Base-by-base conservation (phyloP, 2,888 invertebrate species). In the Sphinx pinastri region DNA sequence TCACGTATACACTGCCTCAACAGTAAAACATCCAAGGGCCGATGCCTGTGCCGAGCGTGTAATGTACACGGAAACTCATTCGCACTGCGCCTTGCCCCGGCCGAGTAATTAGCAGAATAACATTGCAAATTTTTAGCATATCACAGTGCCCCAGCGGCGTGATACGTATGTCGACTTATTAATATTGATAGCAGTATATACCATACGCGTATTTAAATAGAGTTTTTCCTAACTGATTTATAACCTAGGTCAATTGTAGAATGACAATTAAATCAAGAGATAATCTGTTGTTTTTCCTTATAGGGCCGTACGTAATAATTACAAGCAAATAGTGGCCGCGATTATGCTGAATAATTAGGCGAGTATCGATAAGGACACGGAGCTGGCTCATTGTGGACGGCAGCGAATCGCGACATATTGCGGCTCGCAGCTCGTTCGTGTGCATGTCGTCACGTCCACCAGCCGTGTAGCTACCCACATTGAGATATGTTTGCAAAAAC, bases 41-140 rank as follows among this genome's bases (percentile, higher is more conserved):
- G 5, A 16, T 45, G 0, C 25, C 7, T 5, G 10, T 12, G 8
- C 14, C 0, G 51, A 71, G 25, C 67, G n/a, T 63, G 77, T 71
- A 72, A 73, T 78, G 77, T 67, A 76, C 14, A 0, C 5, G 16
- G 0, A 13, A 2, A 1, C 13, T 19, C 59, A 16, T 11, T 14
- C 49, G 45, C 55, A 31, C 13, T 45, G 69, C 55, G 58, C 69
- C 16, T 69, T n/a, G 7, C 14, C 7, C 45, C 68, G 45, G 31
- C 25, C 67, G 25, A 71, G 72, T 83, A 80, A 84, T 83, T 84
- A 81, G 75, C 77, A 77, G 79, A 82, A 85, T 85, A 83, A 84
- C 81, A 83, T 78, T 79, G 80, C 79, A 76, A 78, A 87, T 88
- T 81, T 84, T 89, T 85, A 83, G 83, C 82, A 88, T 89, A 77